Evolutionary conservation across 2,888 invertebrate species (phyloP).

Genomic region (Carcina quercana): DNA sequence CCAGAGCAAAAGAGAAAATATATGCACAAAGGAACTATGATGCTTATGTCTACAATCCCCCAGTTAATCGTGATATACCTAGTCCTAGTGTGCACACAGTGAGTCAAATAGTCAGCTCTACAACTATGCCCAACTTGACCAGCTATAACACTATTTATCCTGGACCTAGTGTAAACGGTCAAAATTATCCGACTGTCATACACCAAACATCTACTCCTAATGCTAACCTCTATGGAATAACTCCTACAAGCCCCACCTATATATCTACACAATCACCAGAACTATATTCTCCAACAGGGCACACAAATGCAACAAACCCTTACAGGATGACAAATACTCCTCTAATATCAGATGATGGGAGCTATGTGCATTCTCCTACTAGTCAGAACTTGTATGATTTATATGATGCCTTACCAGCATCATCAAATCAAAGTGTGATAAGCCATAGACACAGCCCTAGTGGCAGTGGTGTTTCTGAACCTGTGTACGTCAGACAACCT

Average conservation of each 20-base stretch:
- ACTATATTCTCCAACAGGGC: constrained; percentile 64
- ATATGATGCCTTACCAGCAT: constrained; percentile 58
- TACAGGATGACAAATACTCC: constrained; percentile 68
- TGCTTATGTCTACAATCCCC: constrained; percentile 56
- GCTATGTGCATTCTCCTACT: constrained; percentile 58
- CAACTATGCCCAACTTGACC: constrained; percentile 67
- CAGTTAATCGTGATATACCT: constrained; percentile 45
- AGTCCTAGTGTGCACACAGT: constrained; percentile 59
- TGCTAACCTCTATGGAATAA: constrained; percentile 51
- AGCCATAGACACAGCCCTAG: constrained; percentile 59
- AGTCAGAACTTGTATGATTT: constrained; percentile 66
- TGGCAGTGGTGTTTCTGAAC: constrained; percentile 41
- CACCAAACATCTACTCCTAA: constrained; percentile 48
- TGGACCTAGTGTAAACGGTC: constrained; percentile 37
- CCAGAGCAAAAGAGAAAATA: constrained; percentile 55
- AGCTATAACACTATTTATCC: constrained; percentile 51
- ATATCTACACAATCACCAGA: constrained; percentile 63
- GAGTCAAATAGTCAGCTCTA: constrained; percentile 64
- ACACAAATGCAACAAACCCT: constrained; percentile 65
- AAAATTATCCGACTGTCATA: constrained; percentile 41
- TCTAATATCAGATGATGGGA: constrained; percentile 64
- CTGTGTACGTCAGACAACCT: constrained; percentile 70
- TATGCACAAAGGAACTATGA: constrained; percentile 60
- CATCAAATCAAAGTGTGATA: constrained; percentile 53
- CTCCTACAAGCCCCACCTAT: constrained; percentile 59